phyloP scores from a whole-genome alignment of 2,113 vertebrate species.

The Hippoglossus stenolepis region DNA sequence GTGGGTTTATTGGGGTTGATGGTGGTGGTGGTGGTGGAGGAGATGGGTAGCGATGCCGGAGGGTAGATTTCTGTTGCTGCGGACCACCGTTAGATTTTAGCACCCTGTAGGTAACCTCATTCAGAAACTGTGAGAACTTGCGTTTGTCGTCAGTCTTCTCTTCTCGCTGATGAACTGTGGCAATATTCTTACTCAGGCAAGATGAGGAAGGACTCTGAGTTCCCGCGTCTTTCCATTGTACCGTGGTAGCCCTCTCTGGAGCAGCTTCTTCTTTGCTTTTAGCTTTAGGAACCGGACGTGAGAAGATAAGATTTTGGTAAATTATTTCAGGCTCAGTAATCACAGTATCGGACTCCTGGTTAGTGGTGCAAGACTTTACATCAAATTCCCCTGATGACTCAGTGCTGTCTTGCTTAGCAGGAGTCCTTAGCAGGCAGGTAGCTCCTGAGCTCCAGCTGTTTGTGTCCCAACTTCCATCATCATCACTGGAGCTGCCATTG shows the following conservation, averaged over 20 bases:
- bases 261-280: slow-evolving; percentile 43
- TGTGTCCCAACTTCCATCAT: slow-evolving; percentile 84
- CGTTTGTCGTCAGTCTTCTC: slow-evolving; percentile 83
- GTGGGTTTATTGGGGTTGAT: slow-evolving; percentile 36
- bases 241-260: slow-evolving; percentile 34
- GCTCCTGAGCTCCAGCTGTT: slow-evolving; percentile 81
- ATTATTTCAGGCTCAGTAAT: slow-evolving; percentile 71
- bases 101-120: slow-evolving; percentile 89
- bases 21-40: slow-evolving; percentile 37
- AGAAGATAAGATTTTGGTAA: slow-evolving; percentile 76
- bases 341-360: slow-evolving; percentile 16
- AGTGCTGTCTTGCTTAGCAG: slow-evolving; percentile 76
- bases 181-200: slow-evolving; percentile 60
- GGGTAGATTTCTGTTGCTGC: slow-evolving; percentile 50
- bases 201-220: slow-evolving; percentile 61
- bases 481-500: slow-evolving; percentile 80
- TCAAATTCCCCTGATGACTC: slow-evolving; percentile 54
- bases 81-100: slow-evolving; percentile 82
- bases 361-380: slow-evolving; percentile 23
- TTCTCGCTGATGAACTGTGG: slow-evolving; percentile 68
- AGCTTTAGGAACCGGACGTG: slow-evolving; percentile 20
- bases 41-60: slow-evolving; percentile 30
- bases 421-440: slow-evolving; percentile 78
- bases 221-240: slow-evolving; percentile 38
- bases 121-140: slow-evolving; percentile 93